Evolutionary conservation across 2,888 invertebrate genomes (phyloP).

Genomic region (Lochmaea capreae): DNA sequence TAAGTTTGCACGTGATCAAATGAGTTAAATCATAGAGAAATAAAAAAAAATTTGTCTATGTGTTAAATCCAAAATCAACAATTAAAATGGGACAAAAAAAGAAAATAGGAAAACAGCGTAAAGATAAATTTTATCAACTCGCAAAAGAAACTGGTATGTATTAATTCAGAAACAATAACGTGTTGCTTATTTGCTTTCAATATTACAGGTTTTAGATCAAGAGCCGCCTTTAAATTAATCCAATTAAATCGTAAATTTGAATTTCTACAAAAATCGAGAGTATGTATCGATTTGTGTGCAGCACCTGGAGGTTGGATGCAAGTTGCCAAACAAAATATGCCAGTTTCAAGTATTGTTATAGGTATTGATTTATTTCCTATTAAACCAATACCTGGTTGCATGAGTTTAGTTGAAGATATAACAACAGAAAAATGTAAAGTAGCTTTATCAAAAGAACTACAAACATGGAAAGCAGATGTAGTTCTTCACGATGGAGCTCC

Average conservation of each 20-base stretch:
- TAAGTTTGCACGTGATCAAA: constrained; percentile 25
- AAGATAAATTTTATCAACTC: constrained; percentile 98
- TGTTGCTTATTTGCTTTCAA: constrained; percentile 16
- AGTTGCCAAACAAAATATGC: constrained; percentile 98
- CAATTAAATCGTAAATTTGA: constrained; percentile 97
- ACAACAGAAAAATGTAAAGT: constrained; percentile 94
- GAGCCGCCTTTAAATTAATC: constrained; percentile 99
- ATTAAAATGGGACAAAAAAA: constrained; percentile 88
- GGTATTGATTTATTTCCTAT: constrained; percentile 98
- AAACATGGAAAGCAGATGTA: constrained; percentile 97
- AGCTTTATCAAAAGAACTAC: constrained; percentile 84
- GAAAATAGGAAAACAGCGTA: constrained; percentile 97
- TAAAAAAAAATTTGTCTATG: no score
- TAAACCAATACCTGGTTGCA: constrained; percentile 89
- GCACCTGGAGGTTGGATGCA: constrained; percentile 99
- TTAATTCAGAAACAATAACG: constrained; percentile 20
- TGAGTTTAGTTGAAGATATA: constrained; percentile 92
- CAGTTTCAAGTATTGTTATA: constrained; percentile 92
- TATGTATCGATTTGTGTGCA: constrained; percentile 98
- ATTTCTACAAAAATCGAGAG: constrained; percentile 94
- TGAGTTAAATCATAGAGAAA: no score
- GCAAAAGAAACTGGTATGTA: constrained; percentile 96
- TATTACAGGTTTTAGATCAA: constrained; percentile 87
- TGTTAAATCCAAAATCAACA: neutral
- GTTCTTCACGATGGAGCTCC: constrained; percentile 98